A percentile compares a stretch with the other conserved stretches of the same genome.
phyloP scores from a whole-genome alignment of 2,113 vertebrate genomes.

The Scatophagus argus region DNA sequence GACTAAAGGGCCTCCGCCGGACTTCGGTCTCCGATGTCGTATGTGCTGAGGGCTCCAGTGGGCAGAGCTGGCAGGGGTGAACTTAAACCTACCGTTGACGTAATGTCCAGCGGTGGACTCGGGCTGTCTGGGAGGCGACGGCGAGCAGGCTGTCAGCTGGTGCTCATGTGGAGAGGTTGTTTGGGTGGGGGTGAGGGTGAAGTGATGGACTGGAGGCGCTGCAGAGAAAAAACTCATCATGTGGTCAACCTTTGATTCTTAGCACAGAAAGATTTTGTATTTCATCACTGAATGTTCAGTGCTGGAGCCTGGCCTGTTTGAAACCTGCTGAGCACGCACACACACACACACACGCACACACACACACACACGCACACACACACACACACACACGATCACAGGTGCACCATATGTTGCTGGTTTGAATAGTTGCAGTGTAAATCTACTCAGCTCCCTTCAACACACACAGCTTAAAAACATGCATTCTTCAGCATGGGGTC shows the following conservation, averaged over 20 bases:
- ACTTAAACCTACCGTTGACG: too few species aligned
- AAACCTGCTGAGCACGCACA: neutral
- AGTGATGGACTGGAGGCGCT: neutral
- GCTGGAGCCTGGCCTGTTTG: neutral
- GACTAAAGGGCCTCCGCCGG: too few species aligned
- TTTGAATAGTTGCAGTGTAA: conserved; percentile 16
- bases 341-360: neutral
- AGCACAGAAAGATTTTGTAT: neutral
- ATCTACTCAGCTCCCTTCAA: conserved; percentile 13
- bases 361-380: neutral
- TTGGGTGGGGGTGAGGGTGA: neutral
- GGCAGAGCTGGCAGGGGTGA: too few species aligned
- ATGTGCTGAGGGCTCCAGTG: too few species aligned
- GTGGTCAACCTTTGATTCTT: neutral
- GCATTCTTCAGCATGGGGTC: neutral
- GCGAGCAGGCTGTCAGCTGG: too few species aligned
- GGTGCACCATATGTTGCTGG: conserved; percentile 37
- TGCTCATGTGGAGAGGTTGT: conserved; percentile 4
- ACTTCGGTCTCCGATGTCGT: too few species aligned
- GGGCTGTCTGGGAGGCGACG: too few species aligned
- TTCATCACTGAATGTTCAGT: neutral
- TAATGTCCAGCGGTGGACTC: too few species aligned
- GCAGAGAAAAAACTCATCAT: neutral
- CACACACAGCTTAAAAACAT: neutral
- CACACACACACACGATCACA: neutral